Evolutionary conservation across 2,113 vertebrate genomes (phyloP).

Genomic region (Corythaeola cristata): DNA sequence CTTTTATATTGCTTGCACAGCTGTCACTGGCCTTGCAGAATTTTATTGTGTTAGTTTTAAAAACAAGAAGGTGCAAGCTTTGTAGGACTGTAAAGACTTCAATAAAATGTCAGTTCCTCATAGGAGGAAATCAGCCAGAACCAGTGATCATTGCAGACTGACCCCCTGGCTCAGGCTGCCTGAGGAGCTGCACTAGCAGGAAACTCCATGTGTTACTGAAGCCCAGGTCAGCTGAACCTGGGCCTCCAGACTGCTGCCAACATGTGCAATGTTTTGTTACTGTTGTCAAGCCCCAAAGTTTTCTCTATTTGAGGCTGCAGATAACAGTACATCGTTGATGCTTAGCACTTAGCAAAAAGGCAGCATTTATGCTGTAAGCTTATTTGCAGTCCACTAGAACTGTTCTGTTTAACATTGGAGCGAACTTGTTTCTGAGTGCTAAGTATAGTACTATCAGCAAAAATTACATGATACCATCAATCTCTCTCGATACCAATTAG

Average conservation of each 20-base stretch:
- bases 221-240: not conserved
- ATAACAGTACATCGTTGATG: not conserved
- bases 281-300: not conserved
- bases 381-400: not conserved
- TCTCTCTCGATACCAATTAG: slow-evolving; percentile 25
- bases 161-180: not conserved
- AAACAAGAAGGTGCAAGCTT: not conserved
- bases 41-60: not conserved
- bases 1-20: not conserved
- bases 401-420: not conserved
- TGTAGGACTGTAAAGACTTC: not conserved
- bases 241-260: not conserved
- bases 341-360: not conserved
- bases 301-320: not conserved
- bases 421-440: not conserved
- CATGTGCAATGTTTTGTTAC: not conserved
- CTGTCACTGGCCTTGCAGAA: not conserved
- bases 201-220: rapidly evolving
- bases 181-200: not conserved
- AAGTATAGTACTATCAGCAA: not conserved
- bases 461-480: not conserved
- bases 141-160: not conserved
- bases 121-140: not conserved
- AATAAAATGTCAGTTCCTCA: not conserved
- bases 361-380: not conserved